Percentiles rank a stretch among this genome's conserved stretches.
Conservation (phyloP, 30 jellyfish, hydroid and myxozoan genomes). For the Chironex yamaguchii region DNA sequence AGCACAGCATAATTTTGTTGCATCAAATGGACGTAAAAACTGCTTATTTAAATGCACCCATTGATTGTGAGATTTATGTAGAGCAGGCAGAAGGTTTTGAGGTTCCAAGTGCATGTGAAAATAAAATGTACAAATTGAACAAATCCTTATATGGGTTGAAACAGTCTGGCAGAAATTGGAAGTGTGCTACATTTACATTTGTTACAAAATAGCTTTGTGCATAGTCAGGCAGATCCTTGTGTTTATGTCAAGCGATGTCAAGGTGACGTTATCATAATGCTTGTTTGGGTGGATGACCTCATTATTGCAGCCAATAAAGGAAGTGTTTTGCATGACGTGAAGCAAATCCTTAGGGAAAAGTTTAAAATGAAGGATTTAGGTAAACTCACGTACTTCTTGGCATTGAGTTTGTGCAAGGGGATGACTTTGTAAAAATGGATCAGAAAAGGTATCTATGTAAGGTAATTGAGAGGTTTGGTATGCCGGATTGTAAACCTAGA, state of each 20-base stretch:
- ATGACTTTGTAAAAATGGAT: no score
- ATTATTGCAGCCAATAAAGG: constrained; percentile 4
- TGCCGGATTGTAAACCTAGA: no score
- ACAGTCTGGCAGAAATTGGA: constrained; percentile 42
- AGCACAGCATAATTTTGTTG: not conserved
- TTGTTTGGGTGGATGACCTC: constrained; percentile 52
- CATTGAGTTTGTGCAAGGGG: no score
- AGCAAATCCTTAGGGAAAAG: not conserved
- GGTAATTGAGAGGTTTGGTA: no score
- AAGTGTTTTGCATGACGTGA: not conserved
- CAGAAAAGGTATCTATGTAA: no score
- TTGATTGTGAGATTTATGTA: constrained; percentile 10
- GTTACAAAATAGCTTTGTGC: not conserved
- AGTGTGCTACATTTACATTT: not conserved
- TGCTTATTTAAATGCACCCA: constrained; percentile 42
- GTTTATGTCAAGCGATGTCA: not conserved
- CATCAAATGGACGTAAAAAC: constrained; percentile 56
- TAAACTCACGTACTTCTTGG: no score
- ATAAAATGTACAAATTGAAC: constrained; percentile 20
- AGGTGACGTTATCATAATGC: not conserved
- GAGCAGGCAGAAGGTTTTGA: constrained; percentile 31
- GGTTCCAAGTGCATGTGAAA: not conserved
- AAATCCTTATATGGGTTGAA: constrained; percentile 43
- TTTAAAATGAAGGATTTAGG: constrained; percentile 61
- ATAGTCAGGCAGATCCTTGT: constrained; percentile 32